Evolutionary conservation across 2,888 invertebrate species (phyloP).

Genomic region (Ecliptopera silaceata): DNA sequence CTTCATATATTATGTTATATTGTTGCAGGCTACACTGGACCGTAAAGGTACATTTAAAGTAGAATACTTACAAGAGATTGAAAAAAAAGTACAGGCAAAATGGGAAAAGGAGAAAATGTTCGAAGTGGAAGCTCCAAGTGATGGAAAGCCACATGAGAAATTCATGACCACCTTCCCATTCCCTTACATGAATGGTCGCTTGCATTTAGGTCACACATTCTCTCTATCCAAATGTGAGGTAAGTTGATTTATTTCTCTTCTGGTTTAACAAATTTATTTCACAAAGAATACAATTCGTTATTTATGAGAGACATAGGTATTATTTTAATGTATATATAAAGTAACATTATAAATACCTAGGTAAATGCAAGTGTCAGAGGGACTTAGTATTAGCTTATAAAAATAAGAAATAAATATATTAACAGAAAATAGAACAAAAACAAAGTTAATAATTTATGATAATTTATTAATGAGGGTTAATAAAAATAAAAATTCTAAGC

Average conservation of each 20-base stretch:
- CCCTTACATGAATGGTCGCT: slow-evolving; percentile 99
- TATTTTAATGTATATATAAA: too few species aligned
- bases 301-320: too few species aligned
- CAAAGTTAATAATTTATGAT: too few species aligned
- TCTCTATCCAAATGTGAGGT: slow-evolving; percentile 98
- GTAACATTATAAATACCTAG: too few species aligned
- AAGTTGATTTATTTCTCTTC: slow-evolving; percentile 45
- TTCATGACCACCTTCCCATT: slow-evolving; percentile 98
- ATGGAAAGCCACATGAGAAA: slow-evolving; percentile 87
- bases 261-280: too few species aligned
- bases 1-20: neutral
- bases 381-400: too few species aligned
- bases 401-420: too few species aligned
- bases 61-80: slow-evolving; percentile 94
- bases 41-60: slow-evolving; percentile 98
- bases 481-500: too few species aligned
- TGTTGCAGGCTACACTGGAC: slow-evolving; percentile 63
- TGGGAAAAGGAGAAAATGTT: slow-evolving; percentile 93
- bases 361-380: too few species aligned
- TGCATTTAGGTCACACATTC: slow-evolving; percentile 99
- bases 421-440: too few species aligned
- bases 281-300: too few species aligned
- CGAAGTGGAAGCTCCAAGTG: slow-evolving; percentile 91
- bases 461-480: too few species aligned
- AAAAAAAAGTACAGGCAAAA: slow-evolving; percentile 90